Evolutionary conservation across 1,140 invertebrate genomes (phyloP).

Genomic region (Plectrocnemia conspersa): DNA sequence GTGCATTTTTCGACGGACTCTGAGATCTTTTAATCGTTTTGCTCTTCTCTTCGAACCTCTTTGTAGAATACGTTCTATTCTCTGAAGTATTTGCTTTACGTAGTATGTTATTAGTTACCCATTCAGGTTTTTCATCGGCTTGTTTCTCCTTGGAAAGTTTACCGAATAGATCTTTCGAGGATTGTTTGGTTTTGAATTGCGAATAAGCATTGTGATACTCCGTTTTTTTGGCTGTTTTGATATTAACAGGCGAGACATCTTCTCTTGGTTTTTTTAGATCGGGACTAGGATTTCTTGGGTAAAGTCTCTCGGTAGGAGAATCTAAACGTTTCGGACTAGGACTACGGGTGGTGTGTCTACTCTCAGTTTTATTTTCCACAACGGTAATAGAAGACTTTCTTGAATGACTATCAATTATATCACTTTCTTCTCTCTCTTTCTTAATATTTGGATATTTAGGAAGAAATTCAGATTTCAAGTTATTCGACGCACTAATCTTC

Average conservation of each 20-base stretch:
- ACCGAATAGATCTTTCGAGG: slow-evolving; percentile 25
- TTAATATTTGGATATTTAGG: slow-evolving; percentile 26
- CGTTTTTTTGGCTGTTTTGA: slow-evolving; percentile 40
- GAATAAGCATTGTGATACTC: slow-evolving; percentile 37
- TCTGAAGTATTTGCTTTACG: slow-evolving; percentile 45
- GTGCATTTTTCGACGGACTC: slow-evolving; percentile 44
- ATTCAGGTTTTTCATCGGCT: slow-evolving; percentile 51
- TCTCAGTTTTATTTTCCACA: slow-evolving; percentile 16
- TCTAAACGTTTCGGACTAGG: slow-evolving; percentile 39
- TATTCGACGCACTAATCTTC: slow-evolving; percentile 41
- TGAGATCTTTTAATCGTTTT: slow-evolving; percentile 42
- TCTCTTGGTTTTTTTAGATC: slow-evolving; percentile 36
- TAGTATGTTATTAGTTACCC: slow-evolving; percentile 54
- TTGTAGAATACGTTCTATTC: slow-evolving; percentile 43
- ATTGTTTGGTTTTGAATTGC: slow-evolving; percentile 30
- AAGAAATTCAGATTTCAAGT: slow-evolving; percentile 32
- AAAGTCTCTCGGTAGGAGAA: slow-evolving; percentile 34
- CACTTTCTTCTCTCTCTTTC: slow-evolving; percentile 24
- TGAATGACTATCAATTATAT: slow-evolving; percentile 16
- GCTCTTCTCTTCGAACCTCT: slow-evolving; percentile 42
- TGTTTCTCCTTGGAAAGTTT: slow-evolving; percentile 20
- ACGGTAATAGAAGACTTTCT: slow-evolving; percentile 8
- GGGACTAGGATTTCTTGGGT: slow-evolving; percentile 39
- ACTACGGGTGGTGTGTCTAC: slow-evolving; percentile 33
- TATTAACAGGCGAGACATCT: slow-evolving; percentile 25